Base-by-base conservation (phyloP, 2,888 invertebrate genomes). In the Spodoptera littoralis region DNA sequence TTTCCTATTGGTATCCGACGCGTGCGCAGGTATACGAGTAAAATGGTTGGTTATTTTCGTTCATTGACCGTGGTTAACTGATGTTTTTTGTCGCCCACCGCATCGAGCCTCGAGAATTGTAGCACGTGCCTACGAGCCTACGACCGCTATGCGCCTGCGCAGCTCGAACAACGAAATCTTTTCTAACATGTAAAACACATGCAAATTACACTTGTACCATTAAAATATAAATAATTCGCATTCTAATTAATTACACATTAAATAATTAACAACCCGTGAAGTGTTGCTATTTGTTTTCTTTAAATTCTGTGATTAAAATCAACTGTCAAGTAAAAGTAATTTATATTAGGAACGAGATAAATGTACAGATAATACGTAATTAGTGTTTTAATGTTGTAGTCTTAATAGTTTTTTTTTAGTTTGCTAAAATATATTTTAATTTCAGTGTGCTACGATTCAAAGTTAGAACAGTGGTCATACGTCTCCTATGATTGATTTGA, bases 61-160 rank as follows among this genome's bases (percentile, higher is more conserved):
- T 87, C 91, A 81, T 88, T 91, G 91, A 90, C 90, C 90, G 88
- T 85, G 74, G 74, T 83, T 84, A 76, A 73, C 65, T 70, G 78
- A 75, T 84, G 86, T 88, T 90, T 90, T 90, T 90, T 91, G 88
- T 88, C 82, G 84, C 79, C 76, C 71, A 70, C 70, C 72, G 55
- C 65, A 72, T 63, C 71, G 64, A 60, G 57, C 64, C 65, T 70
- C 55, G 56, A 70, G 63, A 74, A 69, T 59, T 63, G 70, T 60
- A 58, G 58, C 72, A 73, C 72, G 72, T 76, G 76, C 65, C 84
- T 77, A 69, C 52, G 49, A 30, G 76, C 65, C 84, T 77, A 69
- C 52, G 49, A 30, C 54, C 51, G 58, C 63, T 65, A 76, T 60
- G 75, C 65, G 65, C 70, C 60, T 65, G 76, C 65, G 48, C 70